Conservation (phyloP, 2,888 invertebrate species). For the Julus scandinavius region DNA sequence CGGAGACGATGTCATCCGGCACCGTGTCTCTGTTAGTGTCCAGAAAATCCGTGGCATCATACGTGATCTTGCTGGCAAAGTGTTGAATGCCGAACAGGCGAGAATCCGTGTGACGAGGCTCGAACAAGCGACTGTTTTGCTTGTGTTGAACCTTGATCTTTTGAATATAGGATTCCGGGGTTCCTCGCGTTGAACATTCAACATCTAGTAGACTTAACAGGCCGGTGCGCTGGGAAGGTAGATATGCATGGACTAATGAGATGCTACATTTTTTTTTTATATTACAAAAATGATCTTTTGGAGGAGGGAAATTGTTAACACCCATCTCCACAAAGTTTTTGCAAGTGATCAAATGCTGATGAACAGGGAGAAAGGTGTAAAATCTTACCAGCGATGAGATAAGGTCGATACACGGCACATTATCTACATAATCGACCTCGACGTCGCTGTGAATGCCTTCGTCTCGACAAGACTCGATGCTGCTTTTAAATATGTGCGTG, state of each 20-base stretch:
- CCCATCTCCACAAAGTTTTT: neutral
- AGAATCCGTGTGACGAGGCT: constrained; percentile 79
- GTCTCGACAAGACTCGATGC: constrained; percentile 91
- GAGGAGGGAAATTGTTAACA: neutral
- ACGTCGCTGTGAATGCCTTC: constrained; percentile 91
- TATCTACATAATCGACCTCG: constrained; percentile 93
- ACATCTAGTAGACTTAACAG: constrained; percentile 91
- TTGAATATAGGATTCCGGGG: constrained; percentile 81
- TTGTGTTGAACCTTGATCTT: constrained; percentile 84
- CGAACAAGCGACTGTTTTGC: constrained; percentile 80
- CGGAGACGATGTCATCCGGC: constrained; percentile 90
- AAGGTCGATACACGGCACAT: constrained; percentile 94
- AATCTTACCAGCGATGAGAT: constrained; percentile 83
- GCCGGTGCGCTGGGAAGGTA: constrained; percentile 77
- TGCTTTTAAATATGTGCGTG: constrained; percentile 94
- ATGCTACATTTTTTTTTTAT: neutral
- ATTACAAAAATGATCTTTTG: no score
- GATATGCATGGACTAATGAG: constrained; percentile 53
- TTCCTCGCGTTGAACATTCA: constrained; percentile 86
- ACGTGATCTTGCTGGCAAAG: constrained; percentile 86
- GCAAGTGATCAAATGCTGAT: neutral
- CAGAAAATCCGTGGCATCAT: constrained; percentile 89
- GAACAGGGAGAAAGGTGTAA: neutral
- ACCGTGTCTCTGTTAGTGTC: constrained; percentile 93
- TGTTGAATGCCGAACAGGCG: constrained; percentile 90